Evolutionary conservation across 2,888 invertebrate species (phyloP).

Genomic region (Ischnura elegans): DNA sequence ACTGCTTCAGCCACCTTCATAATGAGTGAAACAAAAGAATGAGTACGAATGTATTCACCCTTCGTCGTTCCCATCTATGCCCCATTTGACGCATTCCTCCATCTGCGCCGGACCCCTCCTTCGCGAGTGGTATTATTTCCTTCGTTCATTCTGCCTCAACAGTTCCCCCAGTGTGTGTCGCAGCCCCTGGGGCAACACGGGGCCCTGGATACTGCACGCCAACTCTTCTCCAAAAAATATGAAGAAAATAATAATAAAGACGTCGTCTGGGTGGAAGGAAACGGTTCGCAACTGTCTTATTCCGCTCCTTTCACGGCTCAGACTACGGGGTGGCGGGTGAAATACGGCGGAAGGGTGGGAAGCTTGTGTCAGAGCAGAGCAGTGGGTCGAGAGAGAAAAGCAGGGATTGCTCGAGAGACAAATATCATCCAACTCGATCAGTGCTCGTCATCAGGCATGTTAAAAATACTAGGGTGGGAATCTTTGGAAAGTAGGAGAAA

Average conservation of each 20-base stretch:
- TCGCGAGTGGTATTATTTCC: too few species aligned
- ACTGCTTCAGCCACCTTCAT: too few species aligned
- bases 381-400: not conserved
- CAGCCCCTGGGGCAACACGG: not conserved
- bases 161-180: not conserved
- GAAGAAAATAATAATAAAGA: not conserved
- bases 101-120: not conserved
- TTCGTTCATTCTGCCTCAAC: not conserved
- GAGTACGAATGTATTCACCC: too few species aligned
- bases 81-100: not conserved
- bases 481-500: too few species aligned
- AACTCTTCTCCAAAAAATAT: not conserved
- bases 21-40: too few species aligned
- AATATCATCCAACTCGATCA: too few species aligned
- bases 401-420: too few species aligned
- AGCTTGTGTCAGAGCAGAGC: not conserved
- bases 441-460: too few species aligned
- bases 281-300: conserved; percentile 17
- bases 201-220: not conserved
- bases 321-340: not conserved
- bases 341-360: not conserved
- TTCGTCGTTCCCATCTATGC: not conserved
- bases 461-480: too few species aligned
- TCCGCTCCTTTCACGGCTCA: not conserved
- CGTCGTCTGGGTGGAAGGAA: not conserved